Evolutionary conservation across 1,140 invertebrate species (phyloP).

Genomic region (Conus ventricosus): DNA sequence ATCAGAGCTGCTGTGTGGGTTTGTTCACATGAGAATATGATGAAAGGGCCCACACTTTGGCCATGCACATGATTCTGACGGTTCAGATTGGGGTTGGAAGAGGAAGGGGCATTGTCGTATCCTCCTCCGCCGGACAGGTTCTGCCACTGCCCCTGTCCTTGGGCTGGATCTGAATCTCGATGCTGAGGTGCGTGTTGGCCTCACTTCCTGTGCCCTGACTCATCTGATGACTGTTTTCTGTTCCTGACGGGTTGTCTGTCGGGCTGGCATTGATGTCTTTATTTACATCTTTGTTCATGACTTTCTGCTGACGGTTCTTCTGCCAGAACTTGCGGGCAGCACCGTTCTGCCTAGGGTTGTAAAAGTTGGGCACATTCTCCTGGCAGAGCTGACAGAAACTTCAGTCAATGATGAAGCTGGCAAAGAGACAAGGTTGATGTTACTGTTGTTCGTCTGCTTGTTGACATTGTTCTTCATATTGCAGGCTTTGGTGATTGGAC

Average conservation of each 20-base stretch:
- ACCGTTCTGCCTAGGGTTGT: conserved; percentile 94
- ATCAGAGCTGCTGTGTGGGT: conserved; percentile 37
- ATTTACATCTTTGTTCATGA: conserved; percentile 68
- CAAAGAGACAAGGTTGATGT: conserved; percentile 70
- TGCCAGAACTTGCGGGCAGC: conserved; percentile 94
- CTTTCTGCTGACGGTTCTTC: conserved; percentile 84
- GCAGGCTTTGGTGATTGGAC: conserved; percentile 56
- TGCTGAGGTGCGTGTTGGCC: conserved; percentile 63
- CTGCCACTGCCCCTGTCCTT: conserved; percentile 36
- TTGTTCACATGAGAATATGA: not conserved
- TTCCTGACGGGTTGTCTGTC: conserved; percentile 63
- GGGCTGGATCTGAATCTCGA: conserved; percentile 65
- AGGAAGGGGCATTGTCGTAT: not conserved
- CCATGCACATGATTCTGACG: conserved; percentile 14
- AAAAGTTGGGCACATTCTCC: conserved; percentile 79
- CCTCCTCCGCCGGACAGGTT: conserved; percentile 19
- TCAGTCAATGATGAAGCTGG: conserved; percentile 66
- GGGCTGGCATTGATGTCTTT: conserved; percentile 65
- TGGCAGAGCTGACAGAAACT: conserved; percentile 77
- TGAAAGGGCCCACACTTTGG: not conserved
- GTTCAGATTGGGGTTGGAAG: conserved; percentile 26
- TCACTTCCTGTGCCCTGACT: conserved; percentile 64
- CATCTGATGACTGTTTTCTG: conserved; percentile 50
- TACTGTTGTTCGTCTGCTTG: conserved; percentile 69
- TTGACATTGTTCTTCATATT: conserved; percentile 58